Base-by-base conservation (phyloP, 1,140 invertebrate species). In the Trypoxylus dichotomus region DNA sequence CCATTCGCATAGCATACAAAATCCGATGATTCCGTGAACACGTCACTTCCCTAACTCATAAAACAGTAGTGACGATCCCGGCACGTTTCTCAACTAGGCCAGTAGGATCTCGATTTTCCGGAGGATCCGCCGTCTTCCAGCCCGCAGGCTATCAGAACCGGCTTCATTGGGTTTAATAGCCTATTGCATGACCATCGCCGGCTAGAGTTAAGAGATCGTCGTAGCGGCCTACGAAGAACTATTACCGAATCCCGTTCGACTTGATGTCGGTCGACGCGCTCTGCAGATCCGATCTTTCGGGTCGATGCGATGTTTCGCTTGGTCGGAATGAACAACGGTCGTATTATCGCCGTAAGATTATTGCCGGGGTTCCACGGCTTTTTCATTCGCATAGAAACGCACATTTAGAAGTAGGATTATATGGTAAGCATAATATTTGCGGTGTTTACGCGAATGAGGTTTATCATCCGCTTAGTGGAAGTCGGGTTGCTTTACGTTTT, bases 31-130 rank as follows among this genome's bases (percentile, higher is more conserved):
- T 79, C 75, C 75, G 78, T 58, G 75, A 79, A 81, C 80, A 79
- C 78, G 77, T 81, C 78, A 79, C 78, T 81, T 81, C 77, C 77
- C 80, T 78, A 81, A 81, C 78, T 81, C 78, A 79, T 81, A 81
- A 80, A 80, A 79, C 80, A 79, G 74, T 81, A 79, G 80, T 81
- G 80, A 75, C 76, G 80, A 81, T 81, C 76, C 80, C 10, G 78
- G 77, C 80, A 81, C 78, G 80, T 81, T 72, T 75, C 42, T 27
- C 71, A 54, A 42, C 60, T 37, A 60, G 76, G 71, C 42, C 32
- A 47, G 63, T 27, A 27, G 75, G 75, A 58, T 68, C 60, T 68
- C 60, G 60, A 68, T 29, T 68, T 29, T 29, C 24, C 15, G 74
- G 47, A 43, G 29, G 21, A 21, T 27, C 11, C 27, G n/a, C 29